phyloP scores from a whole-genome alignment of 2,797 vertebrate species.

The Natrix natrix region DNA sequence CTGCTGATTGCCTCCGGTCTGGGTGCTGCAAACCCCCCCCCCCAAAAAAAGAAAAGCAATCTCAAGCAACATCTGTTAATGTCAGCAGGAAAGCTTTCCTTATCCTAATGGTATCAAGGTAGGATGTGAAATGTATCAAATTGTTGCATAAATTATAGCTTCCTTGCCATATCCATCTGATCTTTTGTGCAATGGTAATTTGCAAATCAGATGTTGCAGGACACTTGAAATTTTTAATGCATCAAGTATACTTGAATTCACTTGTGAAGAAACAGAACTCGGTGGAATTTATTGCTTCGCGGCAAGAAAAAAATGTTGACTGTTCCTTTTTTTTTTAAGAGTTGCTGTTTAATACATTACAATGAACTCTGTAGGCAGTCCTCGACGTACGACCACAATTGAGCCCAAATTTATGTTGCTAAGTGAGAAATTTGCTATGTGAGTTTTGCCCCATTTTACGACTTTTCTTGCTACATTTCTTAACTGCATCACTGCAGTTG shows the following conservation, averaged over 20 bases:
- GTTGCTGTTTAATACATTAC: neutral
- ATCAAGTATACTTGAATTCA: constrained; percentile 34
- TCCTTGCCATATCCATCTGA: constrained; percentile 27
- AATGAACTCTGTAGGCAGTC: neutral
- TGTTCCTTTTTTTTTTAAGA: neutral
- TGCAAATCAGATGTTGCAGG: constrained; percentile 18
- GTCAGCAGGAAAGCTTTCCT: constrained; percentile 42
- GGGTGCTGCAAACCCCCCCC: constrained; percentile 3
- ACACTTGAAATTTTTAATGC: constrained; percentile 42
- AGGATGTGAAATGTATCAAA: constrained; percentile 48
- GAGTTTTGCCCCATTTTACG: too few relatives aligned
- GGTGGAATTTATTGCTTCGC: neutral
- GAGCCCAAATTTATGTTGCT: too few relatives aligned
- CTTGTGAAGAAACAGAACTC: constrained; percentile 31
- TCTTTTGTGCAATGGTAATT: constrained; percentile 27
- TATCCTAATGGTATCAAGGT: constrained; percentile 51
- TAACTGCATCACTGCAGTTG: too few relatives aligned
- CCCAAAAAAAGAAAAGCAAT: constrained; percentile 28
- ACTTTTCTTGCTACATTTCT: too few relatives aligned
- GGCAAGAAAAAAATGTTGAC: neutral
- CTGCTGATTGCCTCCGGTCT: constrained; percentile 40
- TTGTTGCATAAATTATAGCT: constrained; percentile 42
- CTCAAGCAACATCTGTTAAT: constrained; percentile 49
- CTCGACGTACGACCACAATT: too few relatives aligned
- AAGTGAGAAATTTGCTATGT: too few relatives aligned